Conservation (phyloP, 2,888 invertebrate genomes). For the Cotesia congregata region DNA sequence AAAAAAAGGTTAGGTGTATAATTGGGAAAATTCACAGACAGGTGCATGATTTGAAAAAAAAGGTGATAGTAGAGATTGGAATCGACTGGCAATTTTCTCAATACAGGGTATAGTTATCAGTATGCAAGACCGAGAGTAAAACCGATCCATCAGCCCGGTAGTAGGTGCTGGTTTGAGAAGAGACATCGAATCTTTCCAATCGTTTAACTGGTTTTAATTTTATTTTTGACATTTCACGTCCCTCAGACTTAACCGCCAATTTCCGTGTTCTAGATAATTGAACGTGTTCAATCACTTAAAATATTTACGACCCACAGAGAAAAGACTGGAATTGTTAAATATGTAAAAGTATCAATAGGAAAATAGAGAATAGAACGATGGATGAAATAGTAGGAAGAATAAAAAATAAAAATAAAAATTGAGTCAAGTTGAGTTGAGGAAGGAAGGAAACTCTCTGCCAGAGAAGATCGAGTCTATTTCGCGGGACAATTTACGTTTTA, state of each 20-base stretch:
- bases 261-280: conserved; percentile 49
- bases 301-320: neutral
- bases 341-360: neutral
- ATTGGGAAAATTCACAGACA: neutral
- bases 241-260: conserved; percentile 46
- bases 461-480: conserved; percentile 31
- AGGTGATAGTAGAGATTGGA: conserved; percentile 41
- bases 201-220: conserved; percentile 12
- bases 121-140: conserved; percentile 45
- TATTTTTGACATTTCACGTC: conserved; percentile 22
- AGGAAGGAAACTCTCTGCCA: conserved; percentile 2
- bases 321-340: too few species aligned
- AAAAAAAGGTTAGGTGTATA: neutral
- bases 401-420: conserved; percentile 8
- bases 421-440: conserved; percentile 6
- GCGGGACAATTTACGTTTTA: conserved; percentile 41
- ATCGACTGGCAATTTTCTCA: conserved; percentile 46
- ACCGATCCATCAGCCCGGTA: conserved; percentile 45
- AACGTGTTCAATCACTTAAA: conserved; percentile 44
- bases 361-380: neutral
- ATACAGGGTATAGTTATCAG: conserved; percentile 41
- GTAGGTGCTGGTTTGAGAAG: conserved; percentile 34
- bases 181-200: conserved; percentile 44
- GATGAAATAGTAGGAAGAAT: neutral
- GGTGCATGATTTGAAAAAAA: neutral